A percentile compares a stretch with the other conserved stretches of the same genome.
These are phyloP conservation scores for Cydia pomonella DNA, from an alignment of 1,140 invertebrate genomes.

Conservation along the genomic window DNA sequence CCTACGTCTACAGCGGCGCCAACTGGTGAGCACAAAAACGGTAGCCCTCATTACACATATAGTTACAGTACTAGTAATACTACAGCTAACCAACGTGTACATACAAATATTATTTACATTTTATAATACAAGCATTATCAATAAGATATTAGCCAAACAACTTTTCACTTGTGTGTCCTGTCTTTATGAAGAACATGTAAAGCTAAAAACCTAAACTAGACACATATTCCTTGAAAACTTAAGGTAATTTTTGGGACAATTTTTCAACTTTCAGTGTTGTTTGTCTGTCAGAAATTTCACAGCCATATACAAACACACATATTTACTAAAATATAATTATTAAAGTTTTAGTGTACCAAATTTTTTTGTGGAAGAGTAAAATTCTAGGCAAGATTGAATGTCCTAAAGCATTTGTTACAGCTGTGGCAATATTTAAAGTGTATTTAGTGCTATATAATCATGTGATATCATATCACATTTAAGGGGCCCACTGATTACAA, in stretches of 20 bases:
- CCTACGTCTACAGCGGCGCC: too few species aligned
- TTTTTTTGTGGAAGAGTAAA: not conserved
- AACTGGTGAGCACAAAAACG: too few species aligned
- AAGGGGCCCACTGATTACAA: too few species aligned
- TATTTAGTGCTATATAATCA: not conserved
- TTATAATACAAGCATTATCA: constrained; percentile 10
- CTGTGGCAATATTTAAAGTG: not conserved
- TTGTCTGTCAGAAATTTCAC: not conserved
- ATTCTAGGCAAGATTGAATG: not conserved
- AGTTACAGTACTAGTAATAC: not conserved
- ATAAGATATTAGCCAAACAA: not conserved
- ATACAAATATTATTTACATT: constrained; percentile 9
- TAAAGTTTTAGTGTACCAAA: not conserved
- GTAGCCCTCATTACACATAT: too few species aligned
- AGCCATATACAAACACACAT: not conserved
- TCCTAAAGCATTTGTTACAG: constrained; percentile 2
- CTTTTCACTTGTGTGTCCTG: not conserved
- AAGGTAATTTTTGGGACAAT: not conserved
- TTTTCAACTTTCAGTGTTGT: not conserved
- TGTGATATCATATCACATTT: not conserved
- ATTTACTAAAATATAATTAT: constrained; percentile 1
- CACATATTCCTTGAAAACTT: not conserved
- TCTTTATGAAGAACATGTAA: too few species aligned
- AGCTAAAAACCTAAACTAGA: not conserved
- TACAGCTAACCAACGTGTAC: constrained; percentile 1